phyloP scores from a whole-genome alignment of 2,888 invertebrate genomes.

The Agonum fuliginosum region DNA sequence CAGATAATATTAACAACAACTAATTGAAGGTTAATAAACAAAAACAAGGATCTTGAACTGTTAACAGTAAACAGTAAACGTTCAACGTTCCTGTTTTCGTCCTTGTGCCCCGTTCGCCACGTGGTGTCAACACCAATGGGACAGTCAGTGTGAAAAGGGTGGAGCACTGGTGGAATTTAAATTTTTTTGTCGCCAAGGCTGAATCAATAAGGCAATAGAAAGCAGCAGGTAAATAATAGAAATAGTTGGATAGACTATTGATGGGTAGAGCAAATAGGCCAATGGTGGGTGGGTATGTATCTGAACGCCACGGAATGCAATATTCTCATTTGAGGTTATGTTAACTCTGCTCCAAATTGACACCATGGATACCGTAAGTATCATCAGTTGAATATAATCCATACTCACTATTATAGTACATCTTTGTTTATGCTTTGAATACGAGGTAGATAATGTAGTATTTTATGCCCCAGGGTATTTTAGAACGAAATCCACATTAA shows the following conservation, averaged over 20 bases:
- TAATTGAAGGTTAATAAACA: conserved; percentile 1
- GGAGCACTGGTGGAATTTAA: conserved; percentile 33
- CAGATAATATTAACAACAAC: conserved; percentile 3
- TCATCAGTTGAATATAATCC: no score
- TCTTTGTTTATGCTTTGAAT: no score
- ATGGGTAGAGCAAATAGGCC: conserved; percentile 17
- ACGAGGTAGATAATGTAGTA: no score
- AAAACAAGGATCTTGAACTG: conserved; percentile 32
- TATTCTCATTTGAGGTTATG: no score
- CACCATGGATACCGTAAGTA: no score
- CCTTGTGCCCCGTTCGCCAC: conserved; percentile 13
- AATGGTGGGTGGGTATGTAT: conserved; percentile 4
- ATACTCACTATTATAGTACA: no score
- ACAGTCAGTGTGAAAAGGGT: conserved; percentile 30
- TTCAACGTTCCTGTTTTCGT: no score
- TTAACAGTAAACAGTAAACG: no score
- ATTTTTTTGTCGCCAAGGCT: conserved; percentile 44
- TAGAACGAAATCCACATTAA: no score
- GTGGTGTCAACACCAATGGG: not conserved
- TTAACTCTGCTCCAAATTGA: no score
- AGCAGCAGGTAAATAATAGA: not conserved
- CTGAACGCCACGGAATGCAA: no score
- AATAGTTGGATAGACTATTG: not conserved
- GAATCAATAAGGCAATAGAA: not conserved
- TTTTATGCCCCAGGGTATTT: no score